Conservation (phyloP, 1,140 invertebrate species). For the Anagrus nilaparvatae region DNA sequence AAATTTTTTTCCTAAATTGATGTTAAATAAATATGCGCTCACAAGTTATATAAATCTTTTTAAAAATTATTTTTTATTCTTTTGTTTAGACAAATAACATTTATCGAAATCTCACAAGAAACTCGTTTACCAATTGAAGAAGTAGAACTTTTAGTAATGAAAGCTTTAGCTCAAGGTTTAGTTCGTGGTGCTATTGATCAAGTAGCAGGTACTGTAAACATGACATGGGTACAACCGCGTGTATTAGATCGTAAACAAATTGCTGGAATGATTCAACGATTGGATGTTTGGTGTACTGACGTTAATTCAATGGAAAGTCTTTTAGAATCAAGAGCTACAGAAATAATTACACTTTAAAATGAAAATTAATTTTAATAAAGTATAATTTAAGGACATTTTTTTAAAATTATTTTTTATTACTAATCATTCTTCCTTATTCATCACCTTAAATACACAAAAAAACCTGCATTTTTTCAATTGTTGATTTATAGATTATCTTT, state of each 20-base stretch:
- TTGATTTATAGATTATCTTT: no score
- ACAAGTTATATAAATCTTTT: not conserved
- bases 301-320: conserved; percentile 72
- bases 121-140: conserved; percentile 72
- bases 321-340: conserved; percentile 70
- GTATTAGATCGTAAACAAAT: conserved; percentile 73
- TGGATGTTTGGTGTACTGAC: conserved; percentile 74
- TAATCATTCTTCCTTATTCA: no score
- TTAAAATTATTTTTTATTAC: no score
- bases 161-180: conserved; percentile 89
- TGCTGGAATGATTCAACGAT: conserved; percentile 62
- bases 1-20: no score
- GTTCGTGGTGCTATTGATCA: conserved; percentile 94
- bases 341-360: conserved; percentile 72
- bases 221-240: conserved; percentile 80
- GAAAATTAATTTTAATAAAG: no score
- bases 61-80: not conserved
- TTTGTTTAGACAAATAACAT: conserved; percentile 65
- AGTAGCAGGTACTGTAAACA: conserved; percentile 65
- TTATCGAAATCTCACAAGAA: conserved; percentile 81
- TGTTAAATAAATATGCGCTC: conserved; percentile 3
- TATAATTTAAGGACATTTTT: no score
- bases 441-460: no score
- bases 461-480: no score
- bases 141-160: conserved; percentile 96